A percentile compares a stretch with the other conserved stretches of the same genome.
Conservation (phyloP, 2,888 invertebrate species). For the Chrysodeixis includens region DNA sequence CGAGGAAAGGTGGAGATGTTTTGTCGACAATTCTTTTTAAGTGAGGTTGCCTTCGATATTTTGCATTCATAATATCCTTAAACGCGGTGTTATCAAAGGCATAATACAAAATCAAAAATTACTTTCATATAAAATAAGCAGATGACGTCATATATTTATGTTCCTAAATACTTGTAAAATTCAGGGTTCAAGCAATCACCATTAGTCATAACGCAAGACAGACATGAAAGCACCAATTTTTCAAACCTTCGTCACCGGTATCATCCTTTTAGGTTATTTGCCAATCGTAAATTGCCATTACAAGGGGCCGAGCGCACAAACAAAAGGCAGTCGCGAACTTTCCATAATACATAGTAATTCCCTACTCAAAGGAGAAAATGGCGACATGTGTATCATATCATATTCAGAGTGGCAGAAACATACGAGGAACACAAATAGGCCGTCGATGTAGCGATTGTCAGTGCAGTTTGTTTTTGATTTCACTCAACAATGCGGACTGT, state of each 20-base stretch:
- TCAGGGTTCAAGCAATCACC: too few species aligned
- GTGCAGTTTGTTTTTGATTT: slow-evolving; percentile 80
- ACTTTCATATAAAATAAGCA: too few species aligned
- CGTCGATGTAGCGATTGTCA: slow-evolving; percentile 65
- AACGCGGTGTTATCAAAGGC: too few species aligned
- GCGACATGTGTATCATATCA: slow-evolving; percentile 33
- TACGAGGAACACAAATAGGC: slow-evolving; percentile 50
- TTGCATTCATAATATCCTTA: neutral
- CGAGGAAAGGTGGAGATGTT: slow-evolving; percentile 43
- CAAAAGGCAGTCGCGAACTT: slow-evolving; percentile 18
- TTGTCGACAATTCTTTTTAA: slow-evolving; percentile 21
- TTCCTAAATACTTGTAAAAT: neutral
- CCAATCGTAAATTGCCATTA: slow-evolving; percentile 8
- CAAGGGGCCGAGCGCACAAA: neutral
- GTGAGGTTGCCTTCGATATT: slow-evolving; percentile 3
- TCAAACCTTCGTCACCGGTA: neutral
- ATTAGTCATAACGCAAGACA: neutral
- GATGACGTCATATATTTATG: too few species aligned
- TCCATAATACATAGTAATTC: slow-evolving; percentile 34
- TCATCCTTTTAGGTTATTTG: slow-evolving; percentile 1
- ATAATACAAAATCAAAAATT: neutral
- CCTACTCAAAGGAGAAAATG: slow-evolving; percentile 46
- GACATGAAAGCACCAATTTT: neutral
- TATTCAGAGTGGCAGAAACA: slow-evolving; percentile 42
- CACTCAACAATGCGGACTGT: slow-evolving; percentile 76